These are phyloP conservation scores for Eurytoma californica DNA, from an alignment of 2,888 invertebrate species.

Conservation along the genomic window DNA sequence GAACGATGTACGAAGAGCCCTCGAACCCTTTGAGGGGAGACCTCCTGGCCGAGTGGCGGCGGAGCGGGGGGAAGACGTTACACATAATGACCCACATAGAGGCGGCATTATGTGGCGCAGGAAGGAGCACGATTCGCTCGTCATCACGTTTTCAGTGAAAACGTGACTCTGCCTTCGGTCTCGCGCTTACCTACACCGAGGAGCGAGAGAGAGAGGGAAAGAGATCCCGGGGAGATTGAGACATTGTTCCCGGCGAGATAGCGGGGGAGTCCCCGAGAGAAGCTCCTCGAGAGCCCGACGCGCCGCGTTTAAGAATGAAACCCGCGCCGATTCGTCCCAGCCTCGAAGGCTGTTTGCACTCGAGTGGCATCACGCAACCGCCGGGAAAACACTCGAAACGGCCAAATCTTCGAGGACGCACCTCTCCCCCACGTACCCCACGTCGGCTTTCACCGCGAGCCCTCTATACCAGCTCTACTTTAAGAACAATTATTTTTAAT, in stretches of 20 bases:
- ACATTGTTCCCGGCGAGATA: constrained; percentile 21
- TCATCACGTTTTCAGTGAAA: constrained; percentile 42
- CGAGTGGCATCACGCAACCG: no score
- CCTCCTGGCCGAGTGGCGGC: no score
- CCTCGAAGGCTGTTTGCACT: no score
- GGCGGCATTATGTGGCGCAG: neutral
- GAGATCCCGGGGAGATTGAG: constrained; percentile 19
- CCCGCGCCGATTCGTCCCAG: constrained; percentile 14
- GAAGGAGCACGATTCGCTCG: constrained; percentile 35
- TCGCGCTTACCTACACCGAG: constrained; percentile 10
- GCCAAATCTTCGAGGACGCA: no score
- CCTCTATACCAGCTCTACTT: no score
- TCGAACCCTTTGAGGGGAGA: constrained; percentile 25
- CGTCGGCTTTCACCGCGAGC: no score
- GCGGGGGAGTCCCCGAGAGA: neutral
- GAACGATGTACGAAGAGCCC: no score
- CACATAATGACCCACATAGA: constrained; percentile 32
- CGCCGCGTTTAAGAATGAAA: neutral
- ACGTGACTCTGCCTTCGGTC: constrained; percentile 37
- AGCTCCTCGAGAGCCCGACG: neutral
- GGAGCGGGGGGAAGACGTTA: constrained; percentile 16
- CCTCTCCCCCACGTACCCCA: no score
- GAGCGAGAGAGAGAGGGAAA: no score
- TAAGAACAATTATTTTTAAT: no score
- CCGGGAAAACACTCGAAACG: no score